phyloP scores from a whole-genome alignment of 2,797 vertebrate species.

The Todus mexicanus region DNA sequence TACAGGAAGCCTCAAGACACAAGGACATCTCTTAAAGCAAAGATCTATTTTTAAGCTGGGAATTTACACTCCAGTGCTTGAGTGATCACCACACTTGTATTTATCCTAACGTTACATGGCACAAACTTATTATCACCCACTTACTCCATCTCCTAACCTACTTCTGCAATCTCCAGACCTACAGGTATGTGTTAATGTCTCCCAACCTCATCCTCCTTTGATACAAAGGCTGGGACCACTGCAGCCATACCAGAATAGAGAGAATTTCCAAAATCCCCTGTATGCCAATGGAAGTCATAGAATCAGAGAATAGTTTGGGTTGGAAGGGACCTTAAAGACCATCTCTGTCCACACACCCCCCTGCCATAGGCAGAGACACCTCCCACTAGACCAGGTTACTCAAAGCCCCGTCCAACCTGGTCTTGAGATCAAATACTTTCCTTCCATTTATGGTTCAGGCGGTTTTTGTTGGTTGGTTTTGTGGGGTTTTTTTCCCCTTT shows the following conservation, averaged over 20 bases:
- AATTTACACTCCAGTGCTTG: not conserved
- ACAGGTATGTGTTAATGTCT: fast-evolving
- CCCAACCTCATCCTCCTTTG: not conserved
- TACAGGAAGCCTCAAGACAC: not conserved
- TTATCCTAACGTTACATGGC: not conserved
- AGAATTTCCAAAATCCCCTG: not conserved
- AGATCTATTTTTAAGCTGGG: not conserved
- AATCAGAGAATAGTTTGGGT: too few relatives aligned
- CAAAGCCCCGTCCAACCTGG: too few relatives aligned
- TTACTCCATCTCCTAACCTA: not conserved
- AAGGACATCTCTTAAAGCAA: not conserved
- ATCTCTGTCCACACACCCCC: too few relatives aligned
- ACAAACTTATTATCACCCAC: not conserved
- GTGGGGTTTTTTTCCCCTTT: too few relatives aligned
- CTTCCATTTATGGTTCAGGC: not conserved
- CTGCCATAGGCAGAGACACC: too few relatives aligned
- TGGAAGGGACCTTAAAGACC: too few relatives aligned
- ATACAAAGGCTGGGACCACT: not conserved
- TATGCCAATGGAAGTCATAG: not conserved
- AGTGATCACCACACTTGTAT: not conserved
- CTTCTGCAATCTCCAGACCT: not conserved
- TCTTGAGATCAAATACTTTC: not conserved
- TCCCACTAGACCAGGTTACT: not conserved
- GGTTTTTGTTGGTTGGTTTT: not conserved
- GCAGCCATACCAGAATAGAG: not conserved